Percentiles rank a stretch among this genome's conserved stretches.
These are phyloP conservation scores for Liparis tanakae DNA, from an alignment of 2,797 vertebrate species.

Conservation along the genomic window DNA sequence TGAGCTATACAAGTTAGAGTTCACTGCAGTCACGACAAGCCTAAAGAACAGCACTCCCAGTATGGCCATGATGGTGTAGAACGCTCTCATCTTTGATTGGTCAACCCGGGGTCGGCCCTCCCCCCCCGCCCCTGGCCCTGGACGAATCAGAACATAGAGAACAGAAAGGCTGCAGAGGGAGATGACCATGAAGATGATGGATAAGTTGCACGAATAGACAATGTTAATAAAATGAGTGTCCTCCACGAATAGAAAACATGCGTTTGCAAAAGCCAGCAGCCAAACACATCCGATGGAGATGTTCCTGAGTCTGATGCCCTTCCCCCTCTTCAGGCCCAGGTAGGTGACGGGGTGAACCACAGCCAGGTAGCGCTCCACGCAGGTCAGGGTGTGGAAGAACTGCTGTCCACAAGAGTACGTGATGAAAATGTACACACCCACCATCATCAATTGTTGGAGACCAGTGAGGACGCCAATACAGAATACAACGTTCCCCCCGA, in stretches of 20 bases:
- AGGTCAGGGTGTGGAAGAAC: background rate
- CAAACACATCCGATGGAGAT: constrained; percentile 7
- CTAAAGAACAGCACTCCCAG: constrained; percentile 10
- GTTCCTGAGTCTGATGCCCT: background rate
- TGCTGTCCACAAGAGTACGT: background rate
- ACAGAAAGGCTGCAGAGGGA: constrained; percentile 42
- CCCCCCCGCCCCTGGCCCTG: constrained; percentile 34
- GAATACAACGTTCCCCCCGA: background rate
- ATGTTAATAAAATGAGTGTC: background rate
- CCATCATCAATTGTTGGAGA: background rate
- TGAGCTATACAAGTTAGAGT: accelerated
- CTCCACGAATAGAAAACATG: background rate
- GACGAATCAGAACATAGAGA: constrained; percentile 24
- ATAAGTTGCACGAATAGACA: accelerated
- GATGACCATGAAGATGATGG: background rate
- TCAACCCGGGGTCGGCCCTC: constrained; percentile 8
- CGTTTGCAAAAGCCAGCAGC: background rate
- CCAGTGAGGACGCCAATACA: background rate
- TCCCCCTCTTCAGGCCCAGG: background rate
- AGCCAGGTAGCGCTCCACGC: constrained; percentile 5
- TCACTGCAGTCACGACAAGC: background rate
- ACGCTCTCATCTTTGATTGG: constrained; percentile 28
- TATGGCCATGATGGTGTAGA: constrained; percentile 33
- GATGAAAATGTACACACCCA: accelerated
- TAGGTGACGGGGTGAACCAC: constrained; percentile 5